Evolutionary conservation across 2,888 invertebrate species (phyloP).

Genomic region (Harpagoxenus sublaevis): DNA sequence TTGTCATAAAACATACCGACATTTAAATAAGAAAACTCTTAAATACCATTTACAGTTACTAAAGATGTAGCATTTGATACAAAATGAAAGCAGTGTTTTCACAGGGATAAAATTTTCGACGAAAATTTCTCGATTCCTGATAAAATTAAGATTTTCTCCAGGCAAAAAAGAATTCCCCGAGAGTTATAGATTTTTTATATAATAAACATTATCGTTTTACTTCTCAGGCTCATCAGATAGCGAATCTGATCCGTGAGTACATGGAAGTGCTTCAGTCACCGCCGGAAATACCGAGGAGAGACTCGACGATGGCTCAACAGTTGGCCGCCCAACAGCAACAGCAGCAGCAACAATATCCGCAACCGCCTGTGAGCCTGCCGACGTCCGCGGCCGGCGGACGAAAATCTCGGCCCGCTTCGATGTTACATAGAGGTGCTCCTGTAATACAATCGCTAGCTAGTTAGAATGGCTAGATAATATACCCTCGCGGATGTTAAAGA

Average conservation of each 20-base stretch:
- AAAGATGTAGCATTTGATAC: background rate
- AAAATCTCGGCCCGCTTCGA: conserved; percentile 87
- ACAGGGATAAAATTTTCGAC: background rate
- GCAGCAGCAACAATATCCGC: conserved; percentile 70
- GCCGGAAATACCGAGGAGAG: conserved; percentile 83
- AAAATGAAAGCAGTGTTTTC: background rate
- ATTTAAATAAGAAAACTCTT: background rate
- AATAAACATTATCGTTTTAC: background rate
- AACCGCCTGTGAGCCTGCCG: conserved; percentile 68
- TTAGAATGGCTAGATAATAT: conserved; percentile 83
- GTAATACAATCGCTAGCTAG: conserved; percentile 88
- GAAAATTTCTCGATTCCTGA: background rate
- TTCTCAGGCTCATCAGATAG: conserved; percentile 95
- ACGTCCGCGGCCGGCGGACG: conserved; percentile 74
- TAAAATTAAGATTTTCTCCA: background rate
- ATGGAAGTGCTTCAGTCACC: conserved; percentile 89
- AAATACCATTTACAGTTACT: background rate
- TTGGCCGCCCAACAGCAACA: conserved; percentile 79
- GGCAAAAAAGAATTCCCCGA: background rate
- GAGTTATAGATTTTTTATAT: background rate
- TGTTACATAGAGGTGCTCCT: conserved; percentile 87
- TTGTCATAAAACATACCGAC: background rate
- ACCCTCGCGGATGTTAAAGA: conserved; percentile 33
- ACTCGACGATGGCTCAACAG: conserved; percentile 81
- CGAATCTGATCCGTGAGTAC: conserved; percentile 96